A percentile compares a stretch with the other conserved stretches of the same genome.
Evolutionary conservation across 2,888 invertebrate genomes (phyloP).

Genomic region (Dyspetes luteomarginatus): DNA sequence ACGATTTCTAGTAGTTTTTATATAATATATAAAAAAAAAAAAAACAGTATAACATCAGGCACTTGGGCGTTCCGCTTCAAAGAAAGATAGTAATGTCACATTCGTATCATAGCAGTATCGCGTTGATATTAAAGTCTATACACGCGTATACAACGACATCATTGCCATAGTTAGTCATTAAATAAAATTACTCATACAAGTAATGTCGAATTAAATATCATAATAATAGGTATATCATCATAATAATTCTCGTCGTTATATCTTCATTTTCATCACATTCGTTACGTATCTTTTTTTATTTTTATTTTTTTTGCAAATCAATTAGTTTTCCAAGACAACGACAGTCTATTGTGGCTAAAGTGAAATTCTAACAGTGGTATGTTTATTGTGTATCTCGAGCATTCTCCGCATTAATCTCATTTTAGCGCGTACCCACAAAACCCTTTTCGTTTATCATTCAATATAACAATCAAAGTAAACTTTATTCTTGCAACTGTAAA

Average conservation of each 20-base stretch:
- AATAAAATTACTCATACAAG: conserved; percentile 69
- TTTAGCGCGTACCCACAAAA: background rate
- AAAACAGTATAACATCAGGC: conserved; percentile 66
- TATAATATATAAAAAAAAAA: conserved; percentile 73
- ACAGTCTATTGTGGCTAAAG: conserved; percentile 55
- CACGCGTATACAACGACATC: conserved; percentile 41
- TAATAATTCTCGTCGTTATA: conserved; percentile 44
- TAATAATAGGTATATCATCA: conserved; percentile 48
- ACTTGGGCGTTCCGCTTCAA: conserved; percentile 57
- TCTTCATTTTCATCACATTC: conserved; percentile 32
- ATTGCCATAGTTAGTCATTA: conserved; percentile 66
- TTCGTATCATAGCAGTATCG: conserved; percentile 49
- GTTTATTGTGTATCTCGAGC: conserved; percentile 13
- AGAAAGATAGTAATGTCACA: conserved; percentile 31
- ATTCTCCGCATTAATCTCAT: background rate
- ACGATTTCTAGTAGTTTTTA: conserved; percentile 72
- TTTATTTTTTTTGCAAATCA: conserved; percentile 11
- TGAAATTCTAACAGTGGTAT: background rate
- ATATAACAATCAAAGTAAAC: background rate
- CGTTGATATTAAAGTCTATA: conserved; percentile 40
- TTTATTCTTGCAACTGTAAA: background rate
- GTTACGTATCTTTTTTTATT: conserved; percentile 11
- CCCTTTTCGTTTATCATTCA: background rate
- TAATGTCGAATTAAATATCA: conserved; percentile 67
- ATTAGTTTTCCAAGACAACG: conserved; percentile 34